A percentile compares a stretch with the other conserved stretches of the same genome.
These are phyloP conservation scores for Scylla paramamosain DNA, from an alignment of 1,140 invertebrate genomes.

Conservation along the genomic window DNA sequence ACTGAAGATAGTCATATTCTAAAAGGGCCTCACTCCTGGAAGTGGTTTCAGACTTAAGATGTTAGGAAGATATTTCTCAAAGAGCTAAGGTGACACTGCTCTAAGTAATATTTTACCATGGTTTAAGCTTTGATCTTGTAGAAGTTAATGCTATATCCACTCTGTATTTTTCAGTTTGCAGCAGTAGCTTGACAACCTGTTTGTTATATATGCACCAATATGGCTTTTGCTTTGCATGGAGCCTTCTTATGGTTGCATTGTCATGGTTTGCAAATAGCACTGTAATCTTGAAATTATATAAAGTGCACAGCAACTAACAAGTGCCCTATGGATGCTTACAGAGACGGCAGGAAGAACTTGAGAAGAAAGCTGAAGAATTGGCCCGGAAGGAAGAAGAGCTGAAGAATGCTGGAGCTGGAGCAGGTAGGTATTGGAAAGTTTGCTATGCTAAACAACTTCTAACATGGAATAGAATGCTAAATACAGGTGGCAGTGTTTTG, in stretches of 20 bases:
- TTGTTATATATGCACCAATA: neutral
- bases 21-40: too few relatives aligned
- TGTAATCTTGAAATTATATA: neutral
- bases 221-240: neutral
- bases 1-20: too few relatives aligned
- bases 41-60: too few relatives aligned
- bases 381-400: slow-evolving; percentile 94
- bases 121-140: neutral
- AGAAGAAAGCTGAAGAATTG: slow-evolving; percentile 92
- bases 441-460: neutral
- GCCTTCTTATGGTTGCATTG: neutral
- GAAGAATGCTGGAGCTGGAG: slow-evolving; percentile 83
- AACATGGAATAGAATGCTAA: neutral
- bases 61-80: too few relatives aligned
- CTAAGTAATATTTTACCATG: neutral
- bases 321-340: slow-evolving; percentile 79
- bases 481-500: too few relatives aligned
- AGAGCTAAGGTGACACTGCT: too few relatives aligned
- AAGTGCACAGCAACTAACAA: neutral
- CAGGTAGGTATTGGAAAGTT: slow-evolving; percentile 29
- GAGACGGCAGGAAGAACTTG: slow-evolving; percentile 91
- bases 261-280: neutral
- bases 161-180: neutral
- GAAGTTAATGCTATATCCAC: neutral
- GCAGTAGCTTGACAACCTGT: too few relatives aligned